A percentile compares a stretch with the other conserved stretches of the same genome.
Evolutionary conservation across 2,888 invertebrate species (phyloP).

Genomic region (Stenoptilia bipunctidactyla): DNA sequence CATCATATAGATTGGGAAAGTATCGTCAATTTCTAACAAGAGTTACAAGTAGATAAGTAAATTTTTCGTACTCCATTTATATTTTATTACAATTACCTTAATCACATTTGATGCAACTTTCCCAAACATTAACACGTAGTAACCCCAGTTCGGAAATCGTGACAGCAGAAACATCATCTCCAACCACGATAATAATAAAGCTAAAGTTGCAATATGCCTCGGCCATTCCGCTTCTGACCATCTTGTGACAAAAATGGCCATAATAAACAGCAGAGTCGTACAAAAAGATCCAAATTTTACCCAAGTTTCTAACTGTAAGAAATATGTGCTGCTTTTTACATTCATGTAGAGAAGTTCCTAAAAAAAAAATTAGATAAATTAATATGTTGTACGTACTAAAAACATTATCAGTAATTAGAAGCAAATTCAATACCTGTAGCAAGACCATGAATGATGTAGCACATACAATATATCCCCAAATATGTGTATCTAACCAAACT

Average conservation of each 20-base stretch:
- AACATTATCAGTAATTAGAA: background rate
- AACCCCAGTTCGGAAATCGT: slow-evolving; percentile 69
- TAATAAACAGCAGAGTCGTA: slow-evolving; percentile 50
- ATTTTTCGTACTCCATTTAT: too few species aligned
- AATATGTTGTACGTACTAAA: too few species aligned
- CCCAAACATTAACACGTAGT: slow-evolving; percentile 74
- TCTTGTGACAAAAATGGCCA: slow-evolving; percentile 29
- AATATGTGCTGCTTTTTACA: slow-evolving; percentile 57
- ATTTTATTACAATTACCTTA: too few species aligned
- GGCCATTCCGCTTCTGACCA: slow-evolving; percentile 42
- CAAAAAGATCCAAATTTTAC: slow-evolving; percentile 62
- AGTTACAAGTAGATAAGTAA: too few species aligned
- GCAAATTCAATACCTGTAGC: slow-evolving; percentile 36
- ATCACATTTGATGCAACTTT: slow-evolving; percentile 69
- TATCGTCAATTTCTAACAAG: background rate
- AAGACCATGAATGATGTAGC: slow-evolving; percentile 40
- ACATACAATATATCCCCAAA: slow-evolving; percentile 52
- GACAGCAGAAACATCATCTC: slow-evolving; percentile 71
- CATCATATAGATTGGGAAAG: background rate
- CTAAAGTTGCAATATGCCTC: slow-evolving; percentile 61
- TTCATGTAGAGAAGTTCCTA: slow-evolving; percentile 69
- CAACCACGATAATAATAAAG: slow-evolving; percentile 66
- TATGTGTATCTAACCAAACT: slow-evolving; percentile 28
- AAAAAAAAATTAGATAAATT: slow-evolving; percentile 4
- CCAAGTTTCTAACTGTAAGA: slow-evolving; percentile 68